Evolutionary conservation across 1,140 invertebrate genomes (phyloP), one percentile per base, ranked within the genome.

Genomic region (Zeugodacus cucurbitae): DNA sequence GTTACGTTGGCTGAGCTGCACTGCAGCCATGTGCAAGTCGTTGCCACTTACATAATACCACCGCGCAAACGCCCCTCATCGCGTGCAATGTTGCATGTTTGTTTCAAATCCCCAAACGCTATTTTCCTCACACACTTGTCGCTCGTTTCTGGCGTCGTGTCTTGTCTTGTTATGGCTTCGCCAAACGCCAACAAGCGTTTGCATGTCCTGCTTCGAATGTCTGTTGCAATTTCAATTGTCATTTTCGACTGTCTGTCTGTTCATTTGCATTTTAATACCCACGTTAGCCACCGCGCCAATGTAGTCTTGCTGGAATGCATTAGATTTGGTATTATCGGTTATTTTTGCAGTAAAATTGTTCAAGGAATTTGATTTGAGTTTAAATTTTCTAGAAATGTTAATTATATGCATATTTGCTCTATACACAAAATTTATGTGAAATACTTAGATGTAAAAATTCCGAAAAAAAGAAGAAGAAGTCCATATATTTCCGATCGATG

Each of bases 201-300:
- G n/a, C 41, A 26, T 48, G 41, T 54, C n/a, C 41, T 29, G 41
- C n/a, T 54, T n/a, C n/a, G 74, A 48, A 22, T 82, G 37, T 2
- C n/a, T 82, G 74, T 82, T 5, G 44, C 37, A n/a, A 26, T 82
- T 82, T 82, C 37, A 82, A 48, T 82, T 82, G 41, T 82, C 74
- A 82, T 41, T 48, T 82, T 82, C 34, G 22, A 20, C 20, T 48
- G 22, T 26, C 74, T 48, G 22, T 26, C 74, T 48, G 26, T 48
- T 17, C 74, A 29, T 82, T 82, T n/a, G 74, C 20, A 26, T 70
- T 70, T 70, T 26, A 70, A 70, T 70, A 34, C 26, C 48, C 14
- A 54, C 26, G 10, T 62, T 62, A 62, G 58, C 22, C 58, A 22
- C 26, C 10, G n/a, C 58, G 17, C 26, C 22, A 26, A 62, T 62